Conservation (phyloP, 2,113 vertebrate species). For the Neolamprologus tretocephalus region DNA sequence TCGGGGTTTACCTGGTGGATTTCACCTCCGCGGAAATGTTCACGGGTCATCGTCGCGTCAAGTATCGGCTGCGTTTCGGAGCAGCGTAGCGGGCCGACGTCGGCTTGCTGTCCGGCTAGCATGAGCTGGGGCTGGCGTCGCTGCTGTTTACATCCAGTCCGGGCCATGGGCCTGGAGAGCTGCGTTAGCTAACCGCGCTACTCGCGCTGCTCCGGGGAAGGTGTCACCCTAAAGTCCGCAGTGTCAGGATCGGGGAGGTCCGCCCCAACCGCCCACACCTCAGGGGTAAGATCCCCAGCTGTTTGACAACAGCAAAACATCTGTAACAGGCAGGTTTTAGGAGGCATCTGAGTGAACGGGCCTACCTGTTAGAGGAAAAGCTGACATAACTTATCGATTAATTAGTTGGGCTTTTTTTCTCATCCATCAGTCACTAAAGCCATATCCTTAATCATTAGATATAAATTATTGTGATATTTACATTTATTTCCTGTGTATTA, state of each 20-base stretch:
- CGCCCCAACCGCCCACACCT: background rate
- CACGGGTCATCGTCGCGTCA: background rate
- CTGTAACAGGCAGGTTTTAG: background rate
- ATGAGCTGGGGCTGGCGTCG: slow-evolving; percentile 11
- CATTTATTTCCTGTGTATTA: background rate
- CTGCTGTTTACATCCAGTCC: slow-evolving; percentile 54
- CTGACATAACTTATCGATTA: background rate
- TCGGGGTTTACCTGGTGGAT: background rate
- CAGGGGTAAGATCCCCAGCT: background rate
- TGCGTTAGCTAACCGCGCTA: slow-evolving; percentile 44
- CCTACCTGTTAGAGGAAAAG: slow-evolving; percentile 18
- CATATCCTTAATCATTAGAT: background rate
- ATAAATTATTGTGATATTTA: background rate
- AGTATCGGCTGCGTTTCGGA: background rate
- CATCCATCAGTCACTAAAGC: background rate
- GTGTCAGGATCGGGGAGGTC: background rate
- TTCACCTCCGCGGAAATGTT: background rate
- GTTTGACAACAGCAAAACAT: background rate
- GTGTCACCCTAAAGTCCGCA: background rate
- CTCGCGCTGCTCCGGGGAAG: background rate
- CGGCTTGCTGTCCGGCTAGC: slow-evolving; percentile 15
- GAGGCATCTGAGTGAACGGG: background rate
- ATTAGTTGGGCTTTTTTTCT: fast-evolving
- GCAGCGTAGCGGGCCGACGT: background rate
- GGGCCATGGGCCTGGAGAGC: slow-evolving; percentile 38